Percentiles rank a stretch among this genome's conserved stretches.
These are phyloP conservation scores for Benthosema pterotum DNA, from an alignment of 2,797 vertebrate species.

Conservation along the genomic window DNA sequence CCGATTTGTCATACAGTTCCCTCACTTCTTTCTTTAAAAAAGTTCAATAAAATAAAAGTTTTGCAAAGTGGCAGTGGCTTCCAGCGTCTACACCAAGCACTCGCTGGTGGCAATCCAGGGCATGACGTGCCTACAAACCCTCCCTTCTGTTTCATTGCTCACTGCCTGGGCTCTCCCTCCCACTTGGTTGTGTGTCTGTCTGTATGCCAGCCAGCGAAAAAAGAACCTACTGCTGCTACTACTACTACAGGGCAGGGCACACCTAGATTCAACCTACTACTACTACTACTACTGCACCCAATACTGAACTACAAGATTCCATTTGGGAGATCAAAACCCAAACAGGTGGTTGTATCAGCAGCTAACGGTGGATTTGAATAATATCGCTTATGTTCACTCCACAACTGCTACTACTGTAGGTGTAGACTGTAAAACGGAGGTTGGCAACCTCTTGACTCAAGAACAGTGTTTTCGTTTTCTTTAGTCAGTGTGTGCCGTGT, in stretches of 20 bases:
- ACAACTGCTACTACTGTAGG: too few species aligned
- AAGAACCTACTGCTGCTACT: too few species aligned
- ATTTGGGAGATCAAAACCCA: too few species aligned
- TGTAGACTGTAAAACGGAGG: too few species aligned
- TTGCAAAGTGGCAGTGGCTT: slow-evolving; percentile 52
- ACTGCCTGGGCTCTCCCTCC: slow-evolving; percentile 61
- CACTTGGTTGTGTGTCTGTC: slow-evolving; percentile 49
- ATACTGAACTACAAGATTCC: too few species aligned
- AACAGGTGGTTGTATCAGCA: too few species aligned
- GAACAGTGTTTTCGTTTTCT: too few species aligned
- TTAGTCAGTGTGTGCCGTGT: too few species aligned
- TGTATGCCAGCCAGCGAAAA: slow-evolving; percentile 57
- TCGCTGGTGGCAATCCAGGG: slow-evolving; percentile 72
- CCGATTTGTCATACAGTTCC: slow-evolving; percentile 16
- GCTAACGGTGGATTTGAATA: too few species aligned
- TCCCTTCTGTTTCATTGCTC: slow-evolving; percentile 42
- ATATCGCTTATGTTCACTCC: too few species aligned
- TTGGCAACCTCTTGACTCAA: too few species aligned
- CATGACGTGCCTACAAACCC: slow-evolving; percentile 61
- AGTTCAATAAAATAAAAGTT: slow-evolving; percentile 34
- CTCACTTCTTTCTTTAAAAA: slow-evolving; percentile 11
- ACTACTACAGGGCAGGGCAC: slow-evolving; percentile 39
- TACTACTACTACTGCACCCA: slow-evolving; percentile 3
- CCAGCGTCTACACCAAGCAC: slow-evolving; percentile 59
- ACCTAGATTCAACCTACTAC: too few species aligned